Evolutionary conservation across 1,140 invertebrate species (phyloP).

Genomic region (Atta cephalotes): DNA sequence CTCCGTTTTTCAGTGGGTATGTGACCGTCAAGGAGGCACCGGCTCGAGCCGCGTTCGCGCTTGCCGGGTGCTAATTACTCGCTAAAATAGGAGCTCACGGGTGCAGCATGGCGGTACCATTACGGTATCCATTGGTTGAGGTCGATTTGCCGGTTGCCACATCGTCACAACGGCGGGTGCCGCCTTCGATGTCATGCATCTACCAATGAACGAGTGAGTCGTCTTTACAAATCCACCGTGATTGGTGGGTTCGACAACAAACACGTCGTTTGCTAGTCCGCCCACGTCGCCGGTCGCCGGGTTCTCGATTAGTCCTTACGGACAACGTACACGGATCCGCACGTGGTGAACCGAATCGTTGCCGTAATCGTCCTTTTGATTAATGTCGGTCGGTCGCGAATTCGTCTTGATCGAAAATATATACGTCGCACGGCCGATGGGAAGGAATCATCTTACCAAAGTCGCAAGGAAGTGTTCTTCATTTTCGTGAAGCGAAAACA

Average conservation of each 20-base stretch:
- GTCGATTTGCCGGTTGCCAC: conserved; percentile 33
- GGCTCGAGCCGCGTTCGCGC: conserved; percentile 67
- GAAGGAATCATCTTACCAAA: neutral
- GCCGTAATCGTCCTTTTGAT: conserved; percentile 29
- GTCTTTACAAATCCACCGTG: conserved; percentile 56
- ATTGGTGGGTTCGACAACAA: conserved; percentile 64
- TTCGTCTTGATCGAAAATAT: conserved; percentile 31
- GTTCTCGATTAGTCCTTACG: conserved; percentile 70
- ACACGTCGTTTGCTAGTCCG: conserved; percentile 61
- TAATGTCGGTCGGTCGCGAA: conserved; percentile 17
- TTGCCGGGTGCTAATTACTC: conserved; percentile 75
- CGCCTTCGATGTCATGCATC: conserved; percentile 62
- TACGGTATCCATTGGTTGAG: conserved; percentile 61
- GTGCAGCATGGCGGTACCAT: conserved; percentile 74
- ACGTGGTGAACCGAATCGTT: conserved; percentile 50
- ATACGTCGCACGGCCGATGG: neutral
- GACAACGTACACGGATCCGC: conserved; percentile 37
- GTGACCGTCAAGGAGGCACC: conserved; percentile 33
- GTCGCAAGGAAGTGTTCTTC: conserved; percentile 31
- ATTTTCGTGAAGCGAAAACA: conserved; percentile 4
- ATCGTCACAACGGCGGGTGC: conserved; percentile 52
- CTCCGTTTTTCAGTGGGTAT: conserved; percentile 43
- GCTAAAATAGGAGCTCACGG: conserved; percentile 74
- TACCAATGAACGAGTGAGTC: conserved; percentile 61
- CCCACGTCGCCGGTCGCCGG: conserved; percentile 59